Evolutionary conservation across 2,797 vertebrate species (phyloP), one percentile per base, ranked within the genome.

Genomic region (Limosa lapponica): DNA sequence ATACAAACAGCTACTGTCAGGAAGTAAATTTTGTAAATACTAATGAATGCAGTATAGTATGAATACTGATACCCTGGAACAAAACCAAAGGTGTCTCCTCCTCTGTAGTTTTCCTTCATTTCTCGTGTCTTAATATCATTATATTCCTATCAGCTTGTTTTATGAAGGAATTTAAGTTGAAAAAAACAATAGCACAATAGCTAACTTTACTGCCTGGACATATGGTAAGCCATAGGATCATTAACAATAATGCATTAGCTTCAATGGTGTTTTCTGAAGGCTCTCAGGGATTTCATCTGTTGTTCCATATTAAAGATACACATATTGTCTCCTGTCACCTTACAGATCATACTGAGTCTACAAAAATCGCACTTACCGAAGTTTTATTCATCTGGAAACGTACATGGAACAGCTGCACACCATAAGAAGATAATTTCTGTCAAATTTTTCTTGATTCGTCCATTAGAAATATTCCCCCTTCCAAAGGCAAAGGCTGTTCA

Each of bases 191-290:
- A 59, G 25, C 16, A 6, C 2, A n/a, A 83, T 70, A 85, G 46
- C 12, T 91, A 52, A 64, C 49, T 89, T 88, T 74, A n/a, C 64
- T 87, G 37, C 44, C 61, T 89, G 43, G 74, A 78, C 95, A 96
- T 89, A 92, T 72, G 86, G 70, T 51, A 80, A 95, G 6, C 59
- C 62, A 67, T 41, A 34, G 61, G 49, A 81, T 96, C 77, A 78
- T 89, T 96, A 93, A 82, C 80, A 79, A 44, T 90, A 87, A 85
- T 23, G 74, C 67, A 84, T 95, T 95, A 91, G 65, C 43, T 77
- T 95, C 41, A 83, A 39, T 73, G 34, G 92, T 71, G 28, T 79
- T 93, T 96, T 95, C 52, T 85, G 66, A 89, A 95, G 44, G n/a
- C 55, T 96, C 74, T 10, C 25, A 67, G 73, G 57, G 77, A 93